Conservation (phyloP, 2,888 invertebrate species). For the Tipula vernalis region DNA sequence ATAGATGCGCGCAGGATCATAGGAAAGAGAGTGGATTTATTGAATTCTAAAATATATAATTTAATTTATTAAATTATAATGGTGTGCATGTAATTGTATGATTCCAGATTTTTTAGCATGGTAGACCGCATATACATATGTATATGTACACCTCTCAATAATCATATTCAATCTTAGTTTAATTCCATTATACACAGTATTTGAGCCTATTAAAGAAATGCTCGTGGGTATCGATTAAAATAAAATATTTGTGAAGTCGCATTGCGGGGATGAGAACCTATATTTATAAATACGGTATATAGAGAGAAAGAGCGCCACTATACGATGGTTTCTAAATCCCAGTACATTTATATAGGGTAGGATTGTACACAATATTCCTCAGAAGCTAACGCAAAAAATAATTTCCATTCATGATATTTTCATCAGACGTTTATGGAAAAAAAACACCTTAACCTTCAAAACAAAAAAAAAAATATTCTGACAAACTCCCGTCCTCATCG, state of each 20-base stretch:
- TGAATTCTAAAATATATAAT: not conserved
- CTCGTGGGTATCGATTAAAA: not conserved
- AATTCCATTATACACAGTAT: not conserved
- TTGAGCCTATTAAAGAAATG: not conserved
- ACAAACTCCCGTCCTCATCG: not conserved
- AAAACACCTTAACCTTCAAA: not conserved
- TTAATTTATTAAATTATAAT: not conserved
- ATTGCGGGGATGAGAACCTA: not conserved
- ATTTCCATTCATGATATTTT: not conserved
- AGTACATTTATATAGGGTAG: not conserved
- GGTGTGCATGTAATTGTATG: not conserved
- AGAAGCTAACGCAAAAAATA: not conserved
- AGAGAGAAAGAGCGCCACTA: not conserved
- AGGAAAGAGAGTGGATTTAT: conserved; percentile 5
- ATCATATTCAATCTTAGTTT: not conserved
- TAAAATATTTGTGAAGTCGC: not conserved
- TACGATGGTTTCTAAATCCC: not conserved
- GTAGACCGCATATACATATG: not conserved
- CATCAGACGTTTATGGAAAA: not conserved
- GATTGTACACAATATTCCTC: not conserved
- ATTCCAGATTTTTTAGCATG: not conserved
- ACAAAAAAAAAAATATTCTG: not conserved
- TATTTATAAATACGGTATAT: not conserved
- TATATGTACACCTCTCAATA: not conserved
- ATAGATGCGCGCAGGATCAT: not conserved